phyloP scores from a whole-genome alignment of 2,113 vertebrate species.

The Gobiocypris rarus region DNA sequence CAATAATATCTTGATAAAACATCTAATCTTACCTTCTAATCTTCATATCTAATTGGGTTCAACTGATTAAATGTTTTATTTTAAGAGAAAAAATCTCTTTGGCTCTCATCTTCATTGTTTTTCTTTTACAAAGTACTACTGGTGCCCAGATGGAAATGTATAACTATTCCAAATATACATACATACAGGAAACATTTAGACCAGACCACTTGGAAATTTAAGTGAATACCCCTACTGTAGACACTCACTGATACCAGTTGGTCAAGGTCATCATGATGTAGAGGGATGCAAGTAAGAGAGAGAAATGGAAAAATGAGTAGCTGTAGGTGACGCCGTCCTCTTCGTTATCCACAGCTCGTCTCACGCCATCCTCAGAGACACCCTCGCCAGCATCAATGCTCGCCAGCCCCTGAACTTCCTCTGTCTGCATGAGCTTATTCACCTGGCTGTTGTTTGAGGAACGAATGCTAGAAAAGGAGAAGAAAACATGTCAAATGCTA shows the following conservation, averaged over 20 bases:
- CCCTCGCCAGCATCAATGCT: not conserved
- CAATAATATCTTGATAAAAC: too few species aligned
- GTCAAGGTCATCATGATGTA: constrained; percentile 99
- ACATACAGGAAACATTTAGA: too few species aligned
- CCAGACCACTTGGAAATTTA: too few species aligned
- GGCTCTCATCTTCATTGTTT: too few species aligned
- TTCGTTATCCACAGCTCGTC: constrained; percentile 87
- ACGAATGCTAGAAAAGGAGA: constrained; percentile 77
- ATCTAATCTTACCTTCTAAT: too few species aligned
- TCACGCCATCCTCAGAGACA: constrained; percentile 68
- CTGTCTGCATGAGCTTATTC: constrained; percentile 93
- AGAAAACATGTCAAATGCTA: not conserved
- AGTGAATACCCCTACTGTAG: too few species aligned
- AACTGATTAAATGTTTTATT: too few species aligned
- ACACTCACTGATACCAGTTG: constrained; percentile 94
- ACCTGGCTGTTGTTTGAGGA: constrained; percentile 90
- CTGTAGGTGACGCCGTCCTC: constrained; percentile 87
- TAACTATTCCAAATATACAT: too few species aligned
- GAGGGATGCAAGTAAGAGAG: constrained; percentile 89
- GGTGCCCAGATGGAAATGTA: too few species aligned
- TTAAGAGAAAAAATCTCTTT: too few species aligned
- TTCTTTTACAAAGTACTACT: too few species aligned
- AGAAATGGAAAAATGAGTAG: constrained; percentile 96
- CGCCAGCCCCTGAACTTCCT: constrained; percentile 68
- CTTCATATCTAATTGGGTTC: too few species aligned